A percentile compares a stretch with the other conserved stretches of the same genome.
Conservation (phyloP, 2,888 invertebrate genomes). For the Spodoptera picta region DNA sequence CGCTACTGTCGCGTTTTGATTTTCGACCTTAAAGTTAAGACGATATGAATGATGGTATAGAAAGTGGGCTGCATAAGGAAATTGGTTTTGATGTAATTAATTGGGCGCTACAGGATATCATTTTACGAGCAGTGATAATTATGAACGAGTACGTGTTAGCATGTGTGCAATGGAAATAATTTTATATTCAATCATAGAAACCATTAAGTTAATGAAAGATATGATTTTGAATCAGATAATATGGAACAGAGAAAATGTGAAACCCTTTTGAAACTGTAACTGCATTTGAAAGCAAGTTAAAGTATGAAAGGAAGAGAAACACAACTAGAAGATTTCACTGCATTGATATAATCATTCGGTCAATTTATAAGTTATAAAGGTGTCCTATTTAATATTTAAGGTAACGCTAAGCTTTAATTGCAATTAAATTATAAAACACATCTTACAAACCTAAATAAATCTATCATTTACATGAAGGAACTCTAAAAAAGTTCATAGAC, state of each 20-base stretch:
- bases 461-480: too few relatives aligned
- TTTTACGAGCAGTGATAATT: constrained; percentile 68
- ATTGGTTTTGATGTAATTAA: constrained; percentile 65
- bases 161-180: constrained; percentile 39
- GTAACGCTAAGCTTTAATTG: too few relatives aligned
- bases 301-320: not conserved
- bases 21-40: constrained; percentile 53
- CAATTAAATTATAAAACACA: too few relatives aligned
- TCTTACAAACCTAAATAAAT: too few relatives aligned
- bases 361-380: too few relatives aligned
- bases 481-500: too few relatives aligned
- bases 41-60: constrained; percentile 21
- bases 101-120: constrained; percentile 69
- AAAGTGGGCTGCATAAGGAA: constrained; percentile 9
- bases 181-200: constrained; percentile 44
- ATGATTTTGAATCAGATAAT: constrained; percentile 23
- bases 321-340: too few relatives aligned
- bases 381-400: too few relatives aligned
- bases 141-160: constrained; percentile 50
- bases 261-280: constrained; percentile 6
- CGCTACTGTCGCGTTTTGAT: constrained; percentile 33
- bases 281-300: not conserved
- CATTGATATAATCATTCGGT: too few relatives aligned
- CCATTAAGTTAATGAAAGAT: constrained; percentile 17
- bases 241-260: constrained; percentile 7